Evolutionary conservation across 2,888 invertebrate genomes (phyloP), one percentile per base, ranked within the genome.

Genomic region (Diaperis boleti): DNA sequence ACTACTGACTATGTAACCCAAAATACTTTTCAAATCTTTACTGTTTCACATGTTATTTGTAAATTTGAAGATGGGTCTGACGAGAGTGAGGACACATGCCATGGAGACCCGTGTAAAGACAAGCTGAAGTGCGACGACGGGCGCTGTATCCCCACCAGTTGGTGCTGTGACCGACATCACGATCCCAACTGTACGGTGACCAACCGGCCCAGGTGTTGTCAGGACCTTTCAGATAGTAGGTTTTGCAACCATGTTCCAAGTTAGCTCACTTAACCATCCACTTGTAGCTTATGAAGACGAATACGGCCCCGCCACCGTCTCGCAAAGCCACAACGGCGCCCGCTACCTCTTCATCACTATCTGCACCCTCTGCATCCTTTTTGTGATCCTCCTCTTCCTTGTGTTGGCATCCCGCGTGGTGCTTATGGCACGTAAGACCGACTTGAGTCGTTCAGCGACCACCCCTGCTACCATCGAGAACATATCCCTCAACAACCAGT

Each of bases 31-130:
- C n/a, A n/a, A n/a, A n/a, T n/a, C n/a, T n/a, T n/a, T n/a, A n/a
- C n/a, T n/a, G n/a, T n/a, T n/a, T n/a, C n/a, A n/a, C n/a, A n/a
- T n/a, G n/a, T n/a, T n/a, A n/a, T n/a, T n/a, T n/a, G n/a, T n/a
- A n/a, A n/a, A n/a, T n/a, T n/a, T n/a, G 82, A 82, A 59, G 83
- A 83, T 69, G 83, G 83, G 15, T 82, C 82, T 22, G 86, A 86
- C 74, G 86, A 86, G 72, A 78, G 78, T 65, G 50, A 66, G 11
- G 77, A 77, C 22, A 73, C 76, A 2, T 83, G 83, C 59, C 74
- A 79, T 37, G 80, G 76, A 2, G 77, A 83, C 68, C 82, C 83
- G n/a, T 83, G 80, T 74, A 81, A 72, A 78, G 84, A 83, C 57
- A 82, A 82, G 72, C 72, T 83, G 45, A 74, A 72, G 6, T 83